Evolutionary conservation across 1,140 invertebrate genomes (phyloP).

Genomic region (Brachystomella parvula): DNA sequence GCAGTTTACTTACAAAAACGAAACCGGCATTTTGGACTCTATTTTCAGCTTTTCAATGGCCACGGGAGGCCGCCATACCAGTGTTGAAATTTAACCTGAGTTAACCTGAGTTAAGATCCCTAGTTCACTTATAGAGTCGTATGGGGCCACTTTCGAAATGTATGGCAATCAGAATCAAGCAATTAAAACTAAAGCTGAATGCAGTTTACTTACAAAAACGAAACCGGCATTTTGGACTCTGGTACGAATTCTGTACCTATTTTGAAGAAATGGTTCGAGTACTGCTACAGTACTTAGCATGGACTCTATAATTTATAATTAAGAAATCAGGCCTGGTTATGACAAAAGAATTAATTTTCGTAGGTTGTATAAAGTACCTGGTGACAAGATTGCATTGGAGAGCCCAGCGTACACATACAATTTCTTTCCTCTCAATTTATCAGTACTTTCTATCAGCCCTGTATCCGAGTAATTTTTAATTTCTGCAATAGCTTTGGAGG

Average conservation of each 20-base stretch:
- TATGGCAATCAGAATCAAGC: too few relatives aligned
- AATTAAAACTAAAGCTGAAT: too few relatives aligned
- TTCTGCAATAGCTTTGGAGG: slow-evolving; percentile 19
- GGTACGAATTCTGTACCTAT: slow-evolving; percentile 24
- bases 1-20: slow-evolving; percentile 24
- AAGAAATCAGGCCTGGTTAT: neutral
- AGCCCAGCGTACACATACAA: slow-evolving; percentile 34
- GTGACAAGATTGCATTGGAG: slow-evolving; percentile 24
- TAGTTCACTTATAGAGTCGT: too few relatives aligned
- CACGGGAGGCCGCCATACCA: too few relatives aligned
- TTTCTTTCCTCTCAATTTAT: slow-evolving; percentile 27
- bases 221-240: slow-evolving; percentile 30
- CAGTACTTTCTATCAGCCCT: slow-evolving; percentile 29
- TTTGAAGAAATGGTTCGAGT: slow-evolving; percentile 31
- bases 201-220: slow-evolving; percentile 24
- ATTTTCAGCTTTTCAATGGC: too few relatives aligned
- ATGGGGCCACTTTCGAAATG: too few relatives aligned
- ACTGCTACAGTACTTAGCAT: slow-evolving; percentile 31
- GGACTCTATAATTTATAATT: slow-evolving; percentile 17
- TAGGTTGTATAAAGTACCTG: slow-evolving; percentile 13
- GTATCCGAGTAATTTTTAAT: slow-evolving; percentile 25
- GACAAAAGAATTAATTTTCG: neutral
- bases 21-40: slow-evolving; percentile 30
- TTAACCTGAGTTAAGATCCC: too few relatives aligned
- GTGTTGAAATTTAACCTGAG: too few relatives aligned